phyloP scores from a whole-genome alignment of 2,888 invertebrate species.

The Drosophila greeni region DNA sequence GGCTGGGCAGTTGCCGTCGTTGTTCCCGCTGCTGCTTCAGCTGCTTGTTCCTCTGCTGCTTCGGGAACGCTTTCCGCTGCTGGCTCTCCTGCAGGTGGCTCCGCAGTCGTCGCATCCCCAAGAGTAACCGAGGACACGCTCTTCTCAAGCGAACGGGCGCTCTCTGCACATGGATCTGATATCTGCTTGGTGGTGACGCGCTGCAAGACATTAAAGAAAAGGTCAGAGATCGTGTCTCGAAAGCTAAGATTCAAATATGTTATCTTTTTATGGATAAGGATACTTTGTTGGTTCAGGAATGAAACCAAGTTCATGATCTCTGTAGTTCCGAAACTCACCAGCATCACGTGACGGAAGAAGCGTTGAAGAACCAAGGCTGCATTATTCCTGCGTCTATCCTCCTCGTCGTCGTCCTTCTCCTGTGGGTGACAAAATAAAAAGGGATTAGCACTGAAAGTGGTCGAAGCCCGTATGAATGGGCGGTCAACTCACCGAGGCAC shows the following conservation, averaged over 20 bases:
- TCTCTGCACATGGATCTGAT: conserved; percentile 36
- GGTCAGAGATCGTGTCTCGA: too few species aligned
- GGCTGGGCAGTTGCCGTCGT: neutral
- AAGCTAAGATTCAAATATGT: too few species aligned
- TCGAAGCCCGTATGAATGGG: fast-evolving
- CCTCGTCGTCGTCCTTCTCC: conserved; percentile 32
- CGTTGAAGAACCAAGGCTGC: conserved; percentile 59
- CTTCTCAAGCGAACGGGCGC: neutral
- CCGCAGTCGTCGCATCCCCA: neutral
- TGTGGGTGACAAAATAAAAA: conserved; percentile 13
- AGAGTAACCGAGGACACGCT: neutral
- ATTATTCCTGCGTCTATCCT: conserved; percentile 19
- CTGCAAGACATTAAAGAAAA: neutral
- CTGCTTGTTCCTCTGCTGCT: too few species aligned
- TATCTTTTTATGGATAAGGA: neutral
- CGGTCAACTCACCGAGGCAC: conserved; percentile 41
- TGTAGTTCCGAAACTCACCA: conserved; percentile 26
- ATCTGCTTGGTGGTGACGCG: conserved; percentile 9
- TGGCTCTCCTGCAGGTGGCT: neutral
- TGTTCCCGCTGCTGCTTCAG: neutral
- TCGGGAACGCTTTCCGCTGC: too few species aligned
- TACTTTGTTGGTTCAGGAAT: neutral
- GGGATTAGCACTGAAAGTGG: fast-evolving
- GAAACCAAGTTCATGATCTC: neutral
- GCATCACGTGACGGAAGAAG: conserved; percentile 52